Evolutionary conservation across 1,140 invertebrate genomes (phyloP), one percentile per base, ranked within the genome.

Genomic region (Drosophila jambulina): DNA sequence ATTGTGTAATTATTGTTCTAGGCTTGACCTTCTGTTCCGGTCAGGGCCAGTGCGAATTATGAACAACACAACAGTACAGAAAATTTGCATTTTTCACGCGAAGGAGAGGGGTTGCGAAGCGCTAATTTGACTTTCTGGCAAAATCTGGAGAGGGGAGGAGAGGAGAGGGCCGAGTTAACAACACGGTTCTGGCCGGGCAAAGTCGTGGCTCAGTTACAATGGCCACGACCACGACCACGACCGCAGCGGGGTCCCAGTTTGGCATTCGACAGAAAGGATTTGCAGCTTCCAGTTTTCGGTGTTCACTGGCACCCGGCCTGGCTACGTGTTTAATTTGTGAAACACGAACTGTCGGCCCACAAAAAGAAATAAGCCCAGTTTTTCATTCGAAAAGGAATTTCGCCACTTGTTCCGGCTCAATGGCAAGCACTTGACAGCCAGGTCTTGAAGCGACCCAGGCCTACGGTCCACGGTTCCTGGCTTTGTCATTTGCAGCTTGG

Each of bases 271-370:
- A 65, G 68, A 70, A 76, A 69, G 63, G 65, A 85, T 82, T 78
- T 54, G 59, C 64, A 40, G 48, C 63, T 38, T 56, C 9, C 53
- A 56, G 34, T 56, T 56, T 38, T 56, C 53, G 53, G 34, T 56
- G 53, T 56, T 56, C 53, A 38, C n/a, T 56, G 54, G 38, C 40
- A 9, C 19, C 38, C 56, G 45, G 56, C 7, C 38, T 29, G 23
- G 58, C 38, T 57, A 77, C 75, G 80, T 87, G 84, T 87, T 87
- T 82, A 87, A 87, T 86, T 87, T 87, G 83, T 80, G 79, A 57
- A 82, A 87, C 83, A 87, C 75, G 68, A 59, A 23, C 71, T 51
- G 51, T 51, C 23, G 69, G 27, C 36, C 49, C 45, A 64, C 42
- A 56, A 60, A 51, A 17, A 21, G 19, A 21, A 69, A 25, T 45